Evolutionary conservation across 2,797 vertebrate genomes (phyloP), one percentile per base, ranked within the genome.

Genomic region (Arctocebus calabarensis): DNA sequence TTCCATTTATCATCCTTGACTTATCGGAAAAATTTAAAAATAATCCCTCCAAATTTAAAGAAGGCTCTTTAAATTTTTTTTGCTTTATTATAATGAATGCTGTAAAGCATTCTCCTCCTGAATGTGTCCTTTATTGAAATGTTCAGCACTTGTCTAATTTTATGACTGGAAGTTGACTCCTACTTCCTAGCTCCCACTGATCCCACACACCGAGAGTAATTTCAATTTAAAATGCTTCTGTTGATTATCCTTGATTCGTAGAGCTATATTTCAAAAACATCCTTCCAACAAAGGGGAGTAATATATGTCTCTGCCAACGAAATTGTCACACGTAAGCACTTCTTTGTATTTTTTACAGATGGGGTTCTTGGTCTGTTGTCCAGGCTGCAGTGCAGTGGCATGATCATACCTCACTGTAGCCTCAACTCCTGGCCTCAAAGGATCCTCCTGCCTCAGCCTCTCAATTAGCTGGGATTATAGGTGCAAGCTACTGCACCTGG

Each of bases 101-200:
- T 66, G 45, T 77, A 68, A 94, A 43, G 23, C 29, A 91, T 64
- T 88, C 82, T 88, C 40, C 13, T 77, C 52, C 43, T 57, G 40
- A n/a, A 34, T 71, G 11, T 79, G 37, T 79, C 37, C 61, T 96
- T 84, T 91, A 91, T 23, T 9, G 59, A 89, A 73, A 95, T 59
- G 16, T 93, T 86, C n/a, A 74, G 64, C 82, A 88, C 48, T 95
- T 88, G 37, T 77, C 23, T 85, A 61, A 96, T 73, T 82, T 95
- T 85, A 88, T 78, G 37, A 91, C 27, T 84, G 84, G 22, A 90
- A 64, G 17, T 68, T 84, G 75, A 90, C 43, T 89, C 40, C 90
- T n/a, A 88, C 57, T 84, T 77, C 25, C 32, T 55, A 92, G 71
- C 13, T 55, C 27, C 90, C n/a, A 75, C 48, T 68, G 45, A 88